These are phyloP conservation scores for Catocala sponsa DNA, from an alignment of 2,888 invertebrate genomes.

Conservation along the genomic window DNA sequence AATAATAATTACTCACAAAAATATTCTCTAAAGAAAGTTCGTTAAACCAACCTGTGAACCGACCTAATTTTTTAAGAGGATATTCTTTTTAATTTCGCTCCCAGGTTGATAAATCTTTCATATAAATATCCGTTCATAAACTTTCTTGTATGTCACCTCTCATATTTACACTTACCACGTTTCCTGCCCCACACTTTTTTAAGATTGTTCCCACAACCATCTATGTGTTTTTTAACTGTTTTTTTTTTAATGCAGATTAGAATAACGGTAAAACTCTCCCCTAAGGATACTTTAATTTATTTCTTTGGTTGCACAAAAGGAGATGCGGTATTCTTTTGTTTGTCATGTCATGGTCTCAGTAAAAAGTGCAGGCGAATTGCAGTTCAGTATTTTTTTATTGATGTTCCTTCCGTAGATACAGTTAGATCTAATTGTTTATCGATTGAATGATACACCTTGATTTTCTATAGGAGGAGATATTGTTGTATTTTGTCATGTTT, in stretches of 20 bases:
- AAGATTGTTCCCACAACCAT: slow-evolving; percentile 82
- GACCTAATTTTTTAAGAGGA: slow-evolving; percentile 33
- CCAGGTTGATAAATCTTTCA: slow-evolving; percentile 72
- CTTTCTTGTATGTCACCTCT: slow-evolving; percentile 73
- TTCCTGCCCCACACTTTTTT: slow-evolving; percentile 81
- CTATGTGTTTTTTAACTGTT: slow-evolving; percentile 69
- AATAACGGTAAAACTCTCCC: slow-evolving; percentile 86
- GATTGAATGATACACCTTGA: slow-evolving; percentile 36
- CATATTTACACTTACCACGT: slow-evolving; percentile 82
- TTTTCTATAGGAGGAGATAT: slow-evolving; percentile 21
- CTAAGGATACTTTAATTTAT: slow-evolving; percentile 86
- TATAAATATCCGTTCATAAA: slow-evolving; percentile 79
- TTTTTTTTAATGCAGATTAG: slow-evolving; percentile 80
- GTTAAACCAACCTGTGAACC: slow-evolving; percentile 3
- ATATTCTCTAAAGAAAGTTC: slow-evolving; percentile 4
- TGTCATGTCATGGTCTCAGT: slow-evolving; percentile 64
- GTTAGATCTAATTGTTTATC: slow-evolving; percentile 25
- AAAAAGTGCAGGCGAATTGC: slow-evolving; percentile 58
- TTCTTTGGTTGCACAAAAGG: slow-evolving; percentile 78
- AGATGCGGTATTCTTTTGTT: slow-evolving; percentile 81
- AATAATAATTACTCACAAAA: background rate
- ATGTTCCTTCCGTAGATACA: slow-evolving; percentile 22
- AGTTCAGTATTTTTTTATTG: slow-evolving; percentile 31
- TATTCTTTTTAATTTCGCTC: slow-evolving; percentile 26
- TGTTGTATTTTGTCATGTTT: slow-evolving; percentile 15